Evolutionary conservation across 2,797 vertebrate species (phyloP).

Genomic region (Sarcophilus harrisii): DNA sequence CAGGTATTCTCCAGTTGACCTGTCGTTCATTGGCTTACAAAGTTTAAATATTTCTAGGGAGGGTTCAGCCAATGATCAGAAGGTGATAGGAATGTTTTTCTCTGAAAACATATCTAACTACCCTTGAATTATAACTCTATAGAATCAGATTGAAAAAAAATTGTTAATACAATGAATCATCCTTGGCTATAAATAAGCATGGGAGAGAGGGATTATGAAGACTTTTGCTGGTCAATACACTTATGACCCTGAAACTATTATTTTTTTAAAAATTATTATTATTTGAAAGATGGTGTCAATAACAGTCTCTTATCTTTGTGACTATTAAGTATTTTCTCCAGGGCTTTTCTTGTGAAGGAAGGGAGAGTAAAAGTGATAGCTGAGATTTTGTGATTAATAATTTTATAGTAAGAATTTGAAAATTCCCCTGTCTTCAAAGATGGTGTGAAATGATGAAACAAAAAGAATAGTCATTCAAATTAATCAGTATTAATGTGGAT

Average conservation of each 20-base stretch:
- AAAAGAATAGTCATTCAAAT: background rate
- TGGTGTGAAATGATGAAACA: background rate
- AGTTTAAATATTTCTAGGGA: conserved; percentile 9
- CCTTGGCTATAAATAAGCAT: background rate
- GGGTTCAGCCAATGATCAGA: conserved; percentile 13
- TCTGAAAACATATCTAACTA: conserved; percentile 74
- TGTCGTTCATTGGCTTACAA: background rate
- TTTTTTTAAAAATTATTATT: background rate
- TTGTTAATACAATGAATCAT: background rate
- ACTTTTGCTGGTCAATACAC: conserved; percentile 23
- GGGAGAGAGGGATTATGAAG: conserved; percentile 35
- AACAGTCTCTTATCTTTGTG: background rate
- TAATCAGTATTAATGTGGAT: background rate
- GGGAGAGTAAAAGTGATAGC: background rate
- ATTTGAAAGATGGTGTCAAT: background rate
- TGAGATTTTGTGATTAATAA: background rate
- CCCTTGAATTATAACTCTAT: conserved; percentile 65
- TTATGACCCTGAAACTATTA: background rate
- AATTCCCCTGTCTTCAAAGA: background rate
- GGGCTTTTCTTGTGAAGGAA: background rate
- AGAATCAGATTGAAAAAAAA: conserved; percentile 64
- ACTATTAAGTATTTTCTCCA: background rate
- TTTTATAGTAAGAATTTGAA: background rate
- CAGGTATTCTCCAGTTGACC: background rate
- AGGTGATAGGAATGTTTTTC: conserved; percentile 62